Evolutionary conservation across 2,113 vertebrate species (phyloP), one percentile per base, ranked within the genome.

Genomic region (Ictalurus punctatus): DNA sequence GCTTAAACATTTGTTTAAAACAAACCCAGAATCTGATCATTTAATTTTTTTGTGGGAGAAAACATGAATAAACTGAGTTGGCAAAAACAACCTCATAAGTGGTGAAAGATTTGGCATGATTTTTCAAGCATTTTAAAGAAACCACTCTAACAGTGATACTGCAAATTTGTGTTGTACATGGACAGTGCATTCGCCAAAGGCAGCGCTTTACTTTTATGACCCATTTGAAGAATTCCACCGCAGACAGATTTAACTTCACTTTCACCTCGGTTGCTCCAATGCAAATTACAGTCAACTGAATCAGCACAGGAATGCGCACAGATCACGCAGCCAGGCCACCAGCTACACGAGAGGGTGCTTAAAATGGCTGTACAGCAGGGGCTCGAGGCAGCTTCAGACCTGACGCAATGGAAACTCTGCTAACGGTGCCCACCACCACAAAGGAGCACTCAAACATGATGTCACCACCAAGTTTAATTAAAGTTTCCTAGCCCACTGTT

Each of bases 371-470:
- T 83, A 56, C 27, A 80, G 73, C 86, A 61, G 65, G 65, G 25
- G 54, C 89, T 87, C 16, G 40, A 87, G 52, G 74, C 83, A 87
- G 81, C 79, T 73, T 83, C 56, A 88, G 40, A 84, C 80, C 86
- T 90, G 61, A 90, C 84, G 88, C 84, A 91, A 87, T 90, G 92
- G 90, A 90, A 90, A 90, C 84, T 88, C 63, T 65, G 56, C 81
- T 59, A 78, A 76, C 65, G 7, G 34, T 59, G 89, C 79, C 86
- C 56, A 87, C 84, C 69, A 78, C 85, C 87, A 89, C 81, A 88
- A 69, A 88, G 73, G 21, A 71, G 17, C 48, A 23, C 83, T 89
- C 37, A 81, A 48, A n/a, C 10, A 74, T 89, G 89, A 86, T 81
- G 87, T 87, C 86, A 79, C 63, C 74, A 67, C 59, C 56, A 87